Base-by-base conservation (phyloP, 2,888 invertebrate species). In the Aphelenchoides bicaudatus region DNA sequence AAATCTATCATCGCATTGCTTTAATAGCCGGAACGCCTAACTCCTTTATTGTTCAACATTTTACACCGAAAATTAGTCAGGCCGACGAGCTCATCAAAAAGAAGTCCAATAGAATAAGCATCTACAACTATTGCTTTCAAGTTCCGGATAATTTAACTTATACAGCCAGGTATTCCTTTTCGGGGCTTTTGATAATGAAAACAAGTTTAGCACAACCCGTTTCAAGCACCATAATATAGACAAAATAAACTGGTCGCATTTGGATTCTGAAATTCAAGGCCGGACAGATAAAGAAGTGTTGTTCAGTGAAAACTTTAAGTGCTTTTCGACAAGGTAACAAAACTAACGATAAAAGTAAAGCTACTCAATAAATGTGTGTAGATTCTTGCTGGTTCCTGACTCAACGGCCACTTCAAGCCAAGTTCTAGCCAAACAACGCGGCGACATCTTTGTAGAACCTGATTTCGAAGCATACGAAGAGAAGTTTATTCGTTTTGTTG, bases 221-320 rank as follows among this genome's bases (percentile, higher is more conserved):
- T 70, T 75, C 48, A 71, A 73, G 10, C 68, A 72, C 21, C 75
- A 76, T 62, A 67, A 70, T 39, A 58, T 76, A 54, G 75, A 76
- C 57, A 73, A 70, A 50, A 49, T 76, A 39, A 75, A 76, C 50
- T 76, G 76, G 76, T 66, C 66, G 38, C 48, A 53, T 13, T 57
- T 76, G 30, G 76, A 76, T 56, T 49, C 48, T 5, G 58, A 65
- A 10, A 54, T 75, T 51, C 69, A 70, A 38, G 53, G 58, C 27
- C 65, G 69, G 1, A 60, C 60, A 53, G 61, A 61, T 27, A n/a
- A n/a, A n/a, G 58, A 65, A 5, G 37, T 31, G 10, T 55, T 73
- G 37, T 75, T 68, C 57, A 54, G 60, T 27, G 73, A 77, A n/a
- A 63, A 69, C 27, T 73, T 73, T 65, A 75, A 74, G 53, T 67